Evolutionary conservation across 2,797 vertebrate genomes (phyloP).

Genomic region (Xenopus petersii): DNA sequence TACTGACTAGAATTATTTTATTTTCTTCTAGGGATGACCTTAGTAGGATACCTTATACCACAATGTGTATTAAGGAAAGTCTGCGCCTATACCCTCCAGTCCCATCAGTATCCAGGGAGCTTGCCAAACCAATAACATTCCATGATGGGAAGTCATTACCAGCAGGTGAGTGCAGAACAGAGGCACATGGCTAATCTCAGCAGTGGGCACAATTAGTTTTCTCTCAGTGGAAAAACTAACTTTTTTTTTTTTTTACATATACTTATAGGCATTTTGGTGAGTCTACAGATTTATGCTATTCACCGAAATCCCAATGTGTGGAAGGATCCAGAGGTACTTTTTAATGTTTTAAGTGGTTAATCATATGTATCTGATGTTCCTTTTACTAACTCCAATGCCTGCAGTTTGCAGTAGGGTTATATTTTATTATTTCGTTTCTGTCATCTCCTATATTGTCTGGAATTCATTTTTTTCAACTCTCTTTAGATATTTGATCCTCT

Average conservation of each 20-base stretch:
- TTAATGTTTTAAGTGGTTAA: too few species aligned
- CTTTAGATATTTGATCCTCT: constrained; percentile 71
- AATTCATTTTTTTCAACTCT: neutral
- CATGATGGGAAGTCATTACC: constrained; percentile 79
- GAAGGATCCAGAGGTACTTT: neutral
- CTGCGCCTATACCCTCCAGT: constrained; percentile 80
- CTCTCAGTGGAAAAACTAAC: neutral
- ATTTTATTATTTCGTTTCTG: too few species aligned
- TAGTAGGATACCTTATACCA: constrained; percentile 80
- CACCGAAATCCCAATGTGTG: neutral
- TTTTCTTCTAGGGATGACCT: constrained; percentile 78
- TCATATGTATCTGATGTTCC: too few species aligned
- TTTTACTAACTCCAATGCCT: too few species aligned
- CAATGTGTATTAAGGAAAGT: constrained; percentile 90
- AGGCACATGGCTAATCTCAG: too few species aligned
- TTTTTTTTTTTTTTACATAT: neutral
- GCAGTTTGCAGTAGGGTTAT: too few species aligned
- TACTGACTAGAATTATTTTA: neutral
- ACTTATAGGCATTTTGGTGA: neutral
- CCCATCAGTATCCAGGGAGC: constrained; percentile 62
- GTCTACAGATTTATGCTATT: neutral
- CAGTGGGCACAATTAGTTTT: too few species aligned
- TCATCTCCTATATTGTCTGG: too few species aligned
- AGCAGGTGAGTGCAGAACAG: constrained; percentile 67
- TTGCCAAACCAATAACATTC: constrained; percentile 78